phyloP scores from a whole-genome alignment of 2,888 invertebrate species.

The Tachystola acroxantha region DNA sequence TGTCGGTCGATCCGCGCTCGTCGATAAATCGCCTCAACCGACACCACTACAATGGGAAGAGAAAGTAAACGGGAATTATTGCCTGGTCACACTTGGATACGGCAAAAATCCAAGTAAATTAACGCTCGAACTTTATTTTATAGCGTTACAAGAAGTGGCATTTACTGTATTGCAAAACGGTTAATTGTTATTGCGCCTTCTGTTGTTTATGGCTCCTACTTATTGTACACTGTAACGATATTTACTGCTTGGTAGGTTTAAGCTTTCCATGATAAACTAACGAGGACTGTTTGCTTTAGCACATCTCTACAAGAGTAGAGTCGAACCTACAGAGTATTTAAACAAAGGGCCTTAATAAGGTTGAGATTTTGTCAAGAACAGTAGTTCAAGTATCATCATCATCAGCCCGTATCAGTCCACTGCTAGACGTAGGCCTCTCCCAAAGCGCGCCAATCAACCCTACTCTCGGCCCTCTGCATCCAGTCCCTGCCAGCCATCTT shows the following conservation, averaged over 20 bases:
- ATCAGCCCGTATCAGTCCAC: too few species aligned
- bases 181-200: slow-evolving; percentile 3
- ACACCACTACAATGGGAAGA: slow-evolving; percentile 70
- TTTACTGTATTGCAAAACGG: not conserved
- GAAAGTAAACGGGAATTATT: slow-evolving; percentile 59
- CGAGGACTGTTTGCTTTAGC: too few species aligned
- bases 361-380: too few species aligned
- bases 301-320: too few species aligned
- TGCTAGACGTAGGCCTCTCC: too few species aligned
- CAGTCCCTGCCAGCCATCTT: too few species aligned
- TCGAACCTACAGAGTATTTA: too few species aligned
- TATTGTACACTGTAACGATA: not conserved
- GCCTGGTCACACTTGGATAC: slow-evolving; percentile 12
- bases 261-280: too few species aligned
- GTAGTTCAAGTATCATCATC: too few species aligned
- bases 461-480: too few species aligned
- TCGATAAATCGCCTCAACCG: slow-evolving; percentile 15
- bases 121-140: slow-evolving; percentile 10
- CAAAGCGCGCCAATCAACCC: too few species aligned
- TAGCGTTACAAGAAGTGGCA: slow-evolving; percentile 1
- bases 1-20: slow-evolving; percentile 5
- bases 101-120: slow-evolving; percentile 41
- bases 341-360: too few species aligned
- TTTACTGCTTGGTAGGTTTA: not conserved
- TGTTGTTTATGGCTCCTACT: not conserved